phyloP scores from a whole-genome alignment of 2,797 vertebrate species.

The Hipposideros larvatus region DNA sequence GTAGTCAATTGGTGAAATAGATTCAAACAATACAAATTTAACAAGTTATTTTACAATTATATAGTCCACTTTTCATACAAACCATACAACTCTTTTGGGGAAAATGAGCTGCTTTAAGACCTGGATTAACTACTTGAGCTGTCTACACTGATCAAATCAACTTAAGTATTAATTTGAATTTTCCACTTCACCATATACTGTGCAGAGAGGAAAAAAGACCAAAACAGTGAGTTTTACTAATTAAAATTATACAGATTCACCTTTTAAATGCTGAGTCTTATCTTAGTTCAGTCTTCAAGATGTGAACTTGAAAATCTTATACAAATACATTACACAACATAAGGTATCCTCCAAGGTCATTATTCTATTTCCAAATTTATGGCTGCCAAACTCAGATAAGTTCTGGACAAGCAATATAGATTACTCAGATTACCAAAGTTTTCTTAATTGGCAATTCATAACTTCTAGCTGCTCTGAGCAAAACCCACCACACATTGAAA shows the following conservation, averaged over 20 bases:
- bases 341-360: background rate
- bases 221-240: background rate
- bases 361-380: slow-evolving; percentile 50
- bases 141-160: background rate
- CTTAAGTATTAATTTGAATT: slow-evolving; percentile 56
- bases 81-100: background rate
- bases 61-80: background rate
- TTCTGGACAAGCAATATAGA: slow-evolving; percentile 49
- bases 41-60: slow-evolving; percentile 2
- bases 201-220: background rate
- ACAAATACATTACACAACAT: slow-evolving; percentile 13
- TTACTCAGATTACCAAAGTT: slow-evolving; percentile 55
- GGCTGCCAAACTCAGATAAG: slow-evolving; percentile 64
- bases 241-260: background rate
- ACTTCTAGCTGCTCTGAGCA: slow-evolving; percentile 60
- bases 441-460: slow-evolving; percentile 70
- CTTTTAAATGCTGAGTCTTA: slow-evolving; percentile 12
- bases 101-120: background rate
- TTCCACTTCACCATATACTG: background rate
- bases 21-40: background rate
- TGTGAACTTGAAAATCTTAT: slow-evolving; percentile 41
- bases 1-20: background rate
- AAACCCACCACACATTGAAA: slow-evolving; percentile 72
- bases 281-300: background rate
- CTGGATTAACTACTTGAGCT: background rate